Base-by-base conservation (phyloP, 2,888 invertebrate genomes). In the Thereva nobilitata region DNA sequence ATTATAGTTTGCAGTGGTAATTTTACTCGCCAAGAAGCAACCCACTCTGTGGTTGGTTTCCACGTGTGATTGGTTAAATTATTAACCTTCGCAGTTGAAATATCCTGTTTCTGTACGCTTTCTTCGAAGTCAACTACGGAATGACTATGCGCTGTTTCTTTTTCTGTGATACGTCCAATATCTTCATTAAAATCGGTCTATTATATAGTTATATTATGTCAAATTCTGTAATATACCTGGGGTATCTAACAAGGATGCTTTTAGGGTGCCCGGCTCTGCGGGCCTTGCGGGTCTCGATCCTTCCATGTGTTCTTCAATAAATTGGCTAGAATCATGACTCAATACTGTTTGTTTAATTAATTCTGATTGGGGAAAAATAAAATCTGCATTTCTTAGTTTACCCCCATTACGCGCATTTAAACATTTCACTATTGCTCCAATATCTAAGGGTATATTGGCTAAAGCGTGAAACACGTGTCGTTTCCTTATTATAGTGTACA, bases 1-100 rank as follows among this genome's bases (percentile, higher is more conserved):
- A 99, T 99, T 75, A 99, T 98, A 64, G 99, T 99, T 85, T 99
- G 99, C 73, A 99, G 84, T 5, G 99, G 99, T 72, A 99, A 84
- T 82, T 98, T 97, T 70, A 90, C 89, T 78, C 99, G 95, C 99
- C 99, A 99, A 2, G 92, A 89, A 73, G 89, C 78, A 68, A 96
- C 97, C 98, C 98, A 99, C 77, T 96, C 95, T 23, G 92, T 89
- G 3, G 91, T 90, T n/a, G 97, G 92, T n/a, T 88, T 86, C 96
- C 97, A 97, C 59, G 84, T 42, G 9, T 42, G 9, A 8, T 8
- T 42, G 9, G 9, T 42, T 8, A 8, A 42, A 8, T 8, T 42
- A 42, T 8, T 42, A 3, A 42, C 42, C 42, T 42, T 8, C 9
- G 23, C 4, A 10, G 10, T 2, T 47, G 10, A 63, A 9, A 45